Percentiles rank a stretch among this genome's conserved stretches.
phyloP scores from a whole-genome alignment of 2,797 vertebrate species.

The Cyprinella venusta region DNA sequence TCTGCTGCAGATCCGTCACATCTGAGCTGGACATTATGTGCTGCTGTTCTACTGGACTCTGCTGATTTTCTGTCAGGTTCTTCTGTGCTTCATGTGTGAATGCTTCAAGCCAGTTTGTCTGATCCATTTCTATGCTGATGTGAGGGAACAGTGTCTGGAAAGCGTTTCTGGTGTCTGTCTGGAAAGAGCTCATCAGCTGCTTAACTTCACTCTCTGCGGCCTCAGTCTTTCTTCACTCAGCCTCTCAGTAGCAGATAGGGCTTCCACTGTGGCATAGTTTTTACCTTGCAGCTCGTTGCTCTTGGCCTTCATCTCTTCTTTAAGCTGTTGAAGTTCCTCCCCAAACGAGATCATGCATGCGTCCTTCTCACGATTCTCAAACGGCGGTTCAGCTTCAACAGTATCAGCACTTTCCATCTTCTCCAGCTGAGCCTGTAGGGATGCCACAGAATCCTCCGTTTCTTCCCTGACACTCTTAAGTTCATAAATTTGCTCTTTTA shows the following conservation, averaged over 20 bases:
- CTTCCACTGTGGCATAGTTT: slow-evolving; percentile 83
- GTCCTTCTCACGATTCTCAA: slow-evolving; percentile 73
- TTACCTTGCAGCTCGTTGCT: slow-evolving; percentile 80
- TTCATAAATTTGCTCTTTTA: too few species aligned
- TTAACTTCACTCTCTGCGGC: slow-evolving; percentile 78
- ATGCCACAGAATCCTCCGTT: slow-evolving; percentile 36
- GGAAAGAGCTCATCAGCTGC: slow-evolving; percentile 65
- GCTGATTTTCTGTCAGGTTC: slow-evolving; percentile 55
- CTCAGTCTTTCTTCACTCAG: slow-evolving; percentile 74
- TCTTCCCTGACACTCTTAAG: not conserved
- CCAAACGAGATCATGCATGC: slow-evolving; percentile 66
- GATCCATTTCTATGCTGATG: slow-evolving; percentile 69
- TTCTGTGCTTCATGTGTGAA: slow-evolving; percentile 75
- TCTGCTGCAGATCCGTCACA: slow-evolving; percentile 69
- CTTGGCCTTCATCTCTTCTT: slow-evolving; percentile 62
- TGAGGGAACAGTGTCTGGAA: slow-evolving; percentile 77
- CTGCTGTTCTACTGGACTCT: slow-evolving; percentile 24
- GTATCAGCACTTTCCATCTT: slow-evolving; percentile 45
- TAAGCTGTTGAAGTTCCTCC: slow-evolving; percentile 64
- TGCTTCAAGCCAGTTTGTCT: slow-evolving; percentile 81
- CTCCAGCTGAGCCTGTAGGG: slow-evolving; percentile 32
- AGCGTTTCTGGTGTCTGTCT: slow-evolving; percentile 71
- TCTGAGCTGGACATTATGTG: slow-evolving; percentile 53
- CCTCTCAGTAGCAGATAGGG: slow-evolving; percentile 72
- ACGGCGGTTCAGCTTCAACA: slow-evolving; percentile 66